Percentiles rank a stretch among this genome's conserved stretches.
phyloP scores from a whole-genome alignment of 2,797 vertebrate genomes.

The Myotis planiceps region DNA sequence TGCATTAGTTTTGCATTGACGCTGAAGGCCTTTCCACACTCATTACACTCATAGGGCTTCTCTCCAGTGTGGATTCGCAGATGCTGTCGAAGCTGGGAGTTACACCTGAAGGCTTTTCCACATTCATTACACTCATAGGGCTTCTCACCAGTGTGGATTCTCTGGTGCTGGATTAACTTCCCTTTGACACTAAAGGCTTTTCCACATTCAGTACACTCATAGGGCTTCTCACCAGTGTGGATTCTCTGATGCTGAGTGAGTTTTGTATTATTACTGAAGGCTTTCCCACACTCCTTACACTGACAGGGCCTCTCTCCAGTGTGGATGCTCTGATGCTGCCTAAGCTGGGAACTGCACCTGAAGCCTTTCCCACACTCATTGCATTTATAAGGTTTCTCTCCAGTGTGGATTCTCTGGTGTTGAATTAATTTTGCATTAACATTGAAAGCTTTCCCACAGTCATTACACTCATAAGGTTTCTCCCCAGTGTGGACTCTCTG shows the following conservation, averaged over 20 bases:
- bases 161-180: constrained; percentile 79
- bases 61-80: constrained; percentile 73
- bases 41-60: constrained; percentile 71
- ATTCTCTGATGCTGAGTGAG: constrained; percentile 75
- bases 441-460: constrained; percentile 79
- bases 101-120: constrained; percentile 74
- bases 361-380: constrained; percentile 77
- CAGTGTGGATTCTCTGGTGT: constrained; percentile 79
- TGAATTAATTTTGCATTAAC: constrained; percentile 78
- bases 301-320: constrained; percentile 74
- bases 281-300: constrained; percentile 76
- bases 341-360: constrained; percentile 76
- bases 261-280: constrained; percentile 74
- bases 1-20: constrained; percentile 75
- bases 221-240: constrained; percentile 79
- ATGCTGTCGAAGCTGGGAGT: constrained; percentile 74
- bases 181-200: constrained; percentile 76
- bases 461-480: constrained; percentile 73
- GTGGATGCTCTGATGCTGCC: constrained; percentile 75
- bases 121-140: constrained; percentile 73
- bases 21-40: constrained; percentile 78
- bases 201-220: constrained; percentile 69
- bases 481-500: constrained; percentile 80
- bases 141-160: constrained; percentile 76
- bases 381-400: constrained; percentile 79